Evolutionary conservation across 1,140 invertebrate genomes (phyloP), one percentile per base, ranked within the genome.

Genomic region (Lepidurus apus): DNA sequence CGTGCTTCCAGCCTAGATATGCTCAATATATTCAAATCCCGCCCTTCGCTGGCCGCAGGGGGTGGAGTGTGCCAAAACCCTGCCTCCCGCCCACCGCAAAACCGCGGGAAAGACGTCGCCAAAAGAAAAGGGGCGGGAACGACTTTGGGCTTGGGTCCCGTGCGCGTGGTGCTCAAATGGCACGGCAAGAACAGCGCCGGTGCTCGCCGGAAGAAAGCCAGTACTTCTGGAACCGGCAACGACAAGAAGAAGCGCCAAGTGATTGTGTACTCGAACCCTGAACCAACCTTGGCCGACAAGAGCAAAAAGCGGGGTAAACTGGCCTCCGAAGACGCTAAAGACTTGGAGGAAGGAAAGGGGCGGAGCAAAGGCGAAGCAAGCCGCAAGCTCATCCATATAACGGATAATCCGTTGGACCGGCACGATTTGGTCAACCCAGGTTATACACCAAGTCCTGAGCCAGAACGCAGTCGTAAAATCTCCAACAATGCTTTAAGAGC

Each of bases 141-240:
- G 10, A 74, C 65, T 8, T 47, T 79, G 13, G 78, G 78, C 8
- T 79, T 79, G 43, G 78, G 78, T 26, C 78, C 78, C n/a, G 78
- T 79, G 24, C 65, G 73, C 7, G 78, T 79, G 26, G 78, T 79
- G 10, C 73, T 79, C 73, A 79, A 79, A 34, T 79, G 78, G 78
- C 78, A 79, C 78, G 78, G 78, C 6, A 65, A 65, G 21, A 10
- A 7, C 21, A 65, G 53, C 21, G 53, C 53, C 21, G 53, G 53
- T 13, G 13, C 53, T 65, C 8, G 53, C 17, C 8, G 13, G 53
- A 65, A 65, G 53, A 65, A 65, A 21, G 0, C 53, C 21, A 65
- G 53, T 65, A 21, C 53, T 65, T n/a, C 6, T 21, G 21, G 53
- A n/a, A 65, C 17, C 21, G 53, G 53, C 21, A 21, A 21, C 53